Percentiles rank a stretch among this genome's conserved stretches.
phyloP scores from a whole-genome alignment of 2,797 vertebrate genomes.

The Enteromius radiatus region DNA sequence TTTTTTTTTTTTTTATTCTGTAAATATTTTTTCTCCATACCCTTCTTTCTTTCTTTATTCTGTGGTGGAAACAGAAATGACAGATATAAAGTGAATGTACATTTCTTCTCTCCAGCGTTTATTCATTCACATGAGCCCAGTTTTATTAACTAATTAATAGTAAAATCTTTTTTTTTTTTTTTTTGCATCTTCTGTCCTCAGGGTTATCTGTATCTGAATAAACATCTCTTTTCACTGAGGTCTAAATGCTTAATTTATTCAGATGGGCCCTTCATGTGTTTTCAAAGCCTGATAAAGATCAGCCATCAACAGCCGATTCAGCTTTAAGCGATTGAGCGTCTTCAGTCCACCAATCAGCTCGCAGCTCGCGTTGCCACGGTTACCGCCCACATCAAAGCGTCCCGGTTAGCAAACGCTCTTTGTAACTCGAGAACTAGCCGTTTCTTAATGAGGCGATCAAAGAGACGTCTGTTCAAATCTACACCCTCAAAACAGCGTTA shows the following conservation, averaged over 20 bases:
- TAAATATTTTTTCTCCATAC: too few species aligned
- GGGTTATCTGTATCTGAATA: neutral
- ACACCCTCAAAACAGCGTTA: neutral
- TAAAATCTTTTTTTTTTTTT: neutral
- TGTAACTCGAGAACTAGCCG: constrained; percentile 4
- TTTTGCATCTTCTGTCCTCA: neutral
- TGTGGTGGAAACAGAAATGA: neutral
- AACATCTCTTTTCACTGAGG: neutral
- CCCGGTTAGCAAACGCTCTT: neutral
- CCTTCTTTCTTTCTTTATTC: too few species aligned
- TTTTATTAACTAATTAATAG: neutral
- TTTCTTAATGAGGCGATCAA: constrained; percentile 21
- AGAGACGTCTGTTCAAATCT: constrained; percentile 11
- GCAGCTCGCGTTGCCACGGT: constrained; percentile 14
- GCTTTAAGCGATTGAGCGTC: constrained; percentile 25
- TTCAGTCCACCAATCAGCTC: constrained; percentile 9
- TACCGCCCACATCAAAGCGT: constrained; percentile 37
- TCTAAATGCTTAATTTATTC: neutral
- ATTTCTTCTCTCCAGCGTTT: neutral
- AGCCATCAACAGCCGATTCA: neutral
- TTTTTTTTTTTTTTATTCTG: too few species aligned
- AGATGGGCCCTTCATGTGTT: neutral
- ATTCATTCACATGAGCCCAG: neutral
- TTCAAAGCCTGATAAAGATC: neutral
- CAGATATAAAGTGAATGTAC: too few species aligned